A percentile compares a stretch with the other conserved stretches of the same genome.
Evolutionary conservation across 2,797 vertebrate species (phyloP).

Genomic region (Sparidentex hasta): DNA sequence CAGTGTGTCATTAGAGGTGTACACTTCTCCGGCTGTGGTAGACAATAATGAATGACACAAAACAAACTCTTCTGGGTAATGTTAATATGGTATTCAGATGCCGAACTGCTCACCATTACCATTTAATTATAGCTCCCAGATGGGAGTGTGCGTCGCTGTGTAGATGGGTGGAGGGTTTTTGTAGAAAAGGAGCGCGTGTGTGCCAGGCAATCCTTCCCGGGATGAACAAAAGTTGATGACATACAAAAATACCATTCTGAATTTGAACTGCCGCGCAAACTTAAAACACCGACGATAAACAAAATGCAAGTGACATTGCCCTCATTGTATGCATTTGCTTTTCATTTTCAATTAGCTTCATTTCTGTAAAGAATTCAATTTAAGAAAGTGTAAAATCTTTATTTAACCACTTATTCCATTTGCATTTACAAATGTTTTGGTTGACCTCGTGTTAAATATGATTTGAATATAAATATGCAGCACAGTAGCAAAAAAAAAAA

Average conservation of each 20-base stretch:
- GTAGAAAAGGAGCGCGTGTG: slow-evolving; percentile 29
- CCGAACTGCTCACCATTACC: slow-evolving; percentile 58
- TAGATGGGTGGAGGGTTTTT: slow-evolving; percentile 31
- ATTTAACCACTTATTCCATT: slow-evolving; percentile 2
- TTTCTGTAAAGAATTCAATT: background rate
- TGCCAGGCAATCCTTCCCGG: slow-evolving; percentile 15
- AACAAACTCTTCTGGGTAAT: slow-evolving; percentile 58
- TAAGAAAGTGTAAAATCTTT: background rate
- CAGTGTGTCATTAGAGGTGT: slow-evolving; percentile 47
- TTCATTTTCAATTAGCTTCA: slow-evolving; percentile 23
- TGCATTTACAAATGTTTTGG: background rate
- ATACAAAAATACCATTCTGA: slow-evolving; percentile 23
- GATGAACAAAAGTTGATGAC: slow-evolving; percentile 21
- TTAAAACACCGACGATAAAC: background rate
- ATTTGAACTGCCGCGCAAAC: slow-evolving; percentile 8
- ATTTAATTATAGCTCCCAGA: slow-evolving; percentile 70
- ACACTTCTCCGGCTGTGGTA: slow-evolving; percentile 34
- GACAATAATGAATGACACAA: slow-evolving; percentile 64
- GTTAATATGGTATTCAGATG: slow-evolving; percentile 57
- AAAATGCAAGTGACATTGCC: background rate
- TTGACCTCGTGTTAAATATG: background rate
- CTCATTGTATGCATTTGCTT: slow-evolving; percentile 5
- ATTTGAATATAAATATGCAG: slow-evolving; percentile 5
- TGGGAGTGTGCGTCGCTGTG: slow-evolving; percentile 44
- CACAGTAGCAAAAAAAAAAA: background rate